phyloP scores from a whole-genome alignment of 2,797 vertebrate species.

The Parambassis ranga region DNA sequence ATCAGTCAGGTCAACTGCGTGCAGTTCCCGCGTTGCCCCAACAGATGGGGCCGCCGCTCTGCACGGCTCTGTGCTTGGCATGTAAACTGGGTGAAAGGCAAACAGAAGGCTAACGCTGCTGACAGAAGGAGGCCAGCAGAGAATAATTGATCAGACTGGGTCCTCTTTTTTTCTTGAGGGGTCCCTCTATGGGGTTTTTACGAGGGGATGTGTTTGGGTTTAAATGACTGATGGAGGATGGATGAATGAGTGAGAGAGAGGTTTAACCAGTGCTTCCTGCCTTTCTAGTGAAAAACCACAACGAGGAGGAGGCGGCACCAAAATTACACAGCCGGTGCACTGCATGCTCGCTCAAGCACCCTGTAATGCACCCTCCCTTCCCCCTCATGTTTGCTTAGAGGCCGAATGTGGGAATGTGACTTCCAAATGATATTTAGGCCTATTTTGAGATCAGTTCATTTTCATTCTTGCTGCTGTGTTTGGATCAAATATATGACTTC shows the following conservation, averaged over 20 bases:
- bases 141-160: slow-evolving; percentile 42
- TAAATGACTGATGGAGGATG: too few relatives aligned
- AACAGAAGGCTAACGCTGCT: slow-evolving; percentile 42
- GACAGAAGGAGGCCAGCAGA: slow-evolving; percentile 60
- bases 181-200: too few relatives aligned
- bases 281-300: too few relatives aligned
- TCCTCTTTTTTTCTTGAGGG: too few relatives aligned
- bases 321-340: slow-evolving; percentile 22
- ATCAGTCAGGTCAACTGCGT: neutral
- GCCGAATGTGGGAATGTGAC: slow-evolving; percentile 51
- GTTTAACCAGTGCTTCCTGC: slow-evolving; percentile 40
- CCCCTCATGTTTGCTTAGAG: neutral
- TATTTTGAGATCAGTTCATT: slow-evolving; percentile 3
- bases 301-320: slow-evolving; percentile 21
- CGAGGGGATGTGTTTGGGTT: too few relatives aligned
- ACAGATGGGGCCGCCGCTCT: slow-evolving; percentile 43
- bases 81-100: slow-evolving; percentile 59
- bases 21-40: slow-evolving; percentile 20
- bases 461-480: neutral
- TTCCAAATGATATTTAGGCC: too few relatives aligned
- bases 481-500: too few relatives aligned
- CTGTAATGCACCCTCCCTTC: slow-evolving; percentile 4
- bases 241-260: too few relatives aligned
- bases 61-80: neutral
- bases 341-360: slow-evolving; percentile 22